Conservation (phyloP, 2,113 vertebrate species). For the Seriola rivoliana region DNA sequence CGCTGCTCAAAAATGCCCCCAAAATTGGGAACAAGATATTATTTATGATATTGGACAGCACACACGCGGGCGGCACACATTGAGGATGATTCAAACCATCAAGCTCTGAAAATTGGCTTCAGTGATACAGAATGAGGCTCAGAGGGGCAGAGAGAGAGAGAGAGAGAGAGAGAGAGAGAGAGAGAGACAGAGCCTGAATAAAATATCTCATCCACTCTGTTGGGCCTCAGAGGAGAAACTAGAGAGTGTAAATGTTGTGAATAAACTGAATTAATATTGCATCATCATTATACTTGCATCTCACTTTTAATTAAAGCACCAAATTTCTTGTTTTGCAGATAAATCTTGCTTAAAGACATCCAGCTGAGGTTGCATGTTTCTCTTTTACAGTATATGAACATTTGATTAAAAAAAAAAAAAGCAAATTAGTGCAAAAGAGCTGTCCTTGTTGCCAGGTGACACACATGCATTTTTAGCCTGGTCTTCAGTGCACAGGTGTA, state of each 20-base stretch:
- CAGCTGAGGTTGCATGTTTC: no score
- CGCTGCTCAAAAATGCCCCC: not conserved
- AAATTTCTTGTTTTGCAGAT: not conserved
- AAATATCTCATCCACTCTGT: not conserved
- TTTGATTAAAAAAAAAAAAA: not conserved
- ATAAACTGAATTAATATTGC: constrained; percentile 11
- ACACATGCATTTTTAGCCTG: not conserved
- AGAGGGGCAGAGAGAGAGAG: not conserved
- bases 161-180: not conserved
- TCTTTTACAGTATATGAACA: no score
- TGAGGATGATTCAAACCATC: not conserved
- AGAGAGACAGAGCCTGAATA: not conserved
- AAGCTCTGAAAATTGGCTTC: not conserved
- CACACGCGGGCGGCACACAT: not conserved
- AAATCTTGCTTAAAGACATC: no score
- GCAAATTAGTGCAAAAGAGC: not conserved
- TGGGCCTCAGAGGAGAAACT: not conserved
- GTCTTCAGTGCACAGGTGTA: not conserved
- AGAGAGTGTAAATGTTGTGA: not conserved
- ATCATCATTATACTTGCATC: not conserved
- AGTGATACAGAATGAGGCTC: not conserved
- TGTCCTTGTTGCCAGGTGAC: not conserved
- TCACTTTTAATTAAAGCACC: constrained; percentile 2
- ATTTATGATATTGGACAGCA: constrained; percentile 7
- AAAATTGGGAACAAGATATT: constrained; percentile 21